Conservation (phyloP, 2,888 invertebrate genomes). For the Caenorhabditis virilis region DNA sequence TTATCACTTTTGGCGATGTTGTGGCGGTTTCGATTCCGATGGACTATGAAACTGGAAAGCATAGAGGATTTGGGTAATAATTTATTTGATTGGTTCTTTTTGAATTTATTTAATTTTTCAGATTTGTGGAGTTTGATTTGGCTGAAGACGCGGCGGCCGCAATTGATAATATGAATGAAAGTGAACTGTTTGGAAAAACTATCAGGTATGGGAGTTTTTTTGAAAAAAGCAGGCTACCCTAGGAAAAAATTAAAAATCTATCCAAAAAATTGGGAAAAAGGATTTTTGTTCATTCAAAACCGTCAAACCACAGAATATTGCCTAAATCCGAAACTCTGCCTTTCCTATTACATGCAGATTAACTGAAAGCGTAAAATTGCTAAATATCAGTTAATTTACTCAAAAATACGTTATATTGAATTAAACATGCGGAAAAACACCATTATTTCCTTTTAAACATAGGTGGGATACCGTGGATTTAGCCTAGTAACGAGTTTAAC, state of each 20-base stretch:
- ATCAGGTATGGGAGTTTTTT: constrained; percentile 39
- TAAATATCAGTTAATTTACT: no score
- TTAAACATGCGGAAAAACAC: no score
- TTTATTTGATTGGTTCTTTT: constrained; percentile 3
- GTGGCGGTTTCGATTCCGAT: constrained; percentile 96
- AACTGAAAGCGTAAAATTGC: no score
- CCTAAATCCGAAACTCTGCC: background rate
- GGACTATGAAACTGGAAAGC: constrained; percentile 82
- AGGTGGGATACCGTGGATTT: no score
- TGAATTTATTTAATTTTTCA: constrained; percentile 74
- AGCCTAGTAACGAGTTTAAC: no score
- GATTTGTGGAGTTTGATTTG: constrained; percentile 95
- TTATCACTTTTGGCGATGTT: constrained; percentile 97
- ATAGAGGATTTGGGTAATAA: constrained; percentile 64
- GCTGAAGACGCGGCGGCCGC: constrained; percentile 98
- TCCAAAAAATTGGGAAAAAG: background rate
- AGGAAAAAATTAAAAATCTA: background rate
- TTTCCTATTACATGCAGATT: background rate
- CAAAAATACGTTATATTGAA: background rate
- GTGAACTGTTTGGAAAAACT: constrained; percentile 84
- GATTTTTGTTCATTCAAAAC: no score
- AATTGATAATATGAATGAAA: constrained; percentile 99
- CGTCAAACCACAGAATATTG: no score
- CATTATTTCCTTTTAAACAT: background rate
- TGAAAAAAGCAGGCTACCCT: background rate